Conservation (phyloP, 2,113 vertebrate species). For the Calypte anna region DNA sequence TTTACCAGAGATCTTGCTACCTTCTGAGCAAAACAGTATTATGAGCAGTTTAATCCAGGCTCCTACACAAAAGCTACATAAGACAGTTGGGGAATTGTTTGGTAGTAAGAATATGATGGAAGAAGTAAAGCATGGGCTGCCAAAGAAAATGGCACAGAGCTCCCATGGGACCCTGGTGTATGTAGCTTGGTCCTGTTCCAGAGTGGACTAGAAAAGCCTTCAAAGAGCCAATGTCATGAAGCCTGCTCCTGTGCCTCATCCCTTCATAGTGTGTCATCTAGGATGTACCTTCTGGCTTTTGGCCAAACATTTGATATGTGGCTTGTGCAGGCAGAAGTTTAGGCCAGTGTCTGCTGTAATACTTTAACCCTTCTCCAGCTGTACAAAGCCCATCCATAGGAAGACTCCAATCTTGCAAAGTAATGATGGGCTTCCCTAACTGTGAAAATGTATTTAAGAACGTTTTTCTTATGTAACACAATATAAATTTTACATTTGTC, state of each 20-base stretch:
- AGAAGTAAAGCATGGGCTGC: not conserved
- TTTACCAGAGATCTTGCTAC: not conserved
- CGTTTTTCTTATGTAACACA: not conserved
- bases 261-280: not conserved
- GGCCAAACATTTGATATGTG: not conserved
- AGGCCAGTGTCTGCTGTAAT: not conserved
- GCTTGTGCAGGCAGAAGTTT: not conserved
- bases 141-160: not conserved
- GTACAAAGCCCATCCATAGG: not conserved
- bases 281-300: not conserved
- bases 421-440: not conserved
- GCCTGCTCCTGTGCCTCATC: not conserved
- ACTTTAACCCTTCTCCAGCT: not conserved
- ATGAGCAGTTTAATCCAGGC: not conserved
- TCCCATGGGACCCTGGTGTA: not conserved
- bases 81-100: not conserved
- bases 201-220: accelerated
- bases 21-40: not conserved
- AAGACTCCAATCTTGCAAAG: not conserved
- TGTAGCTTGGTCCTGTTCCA: not conserved
- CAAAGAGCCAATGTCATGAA: not conserved
- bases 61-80: not conserved
- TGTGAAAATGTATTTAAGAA: not conserved
- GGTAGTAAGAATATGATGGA: not conserved
- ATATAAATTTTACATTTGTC: not conserved